A percentile compares a stretch with the other conserved stretches of the same genome.
Evolutionary conservation across 2,888 invertebrate genomes (phyloP).

Genomic region (Heliconius erato): DNA sequence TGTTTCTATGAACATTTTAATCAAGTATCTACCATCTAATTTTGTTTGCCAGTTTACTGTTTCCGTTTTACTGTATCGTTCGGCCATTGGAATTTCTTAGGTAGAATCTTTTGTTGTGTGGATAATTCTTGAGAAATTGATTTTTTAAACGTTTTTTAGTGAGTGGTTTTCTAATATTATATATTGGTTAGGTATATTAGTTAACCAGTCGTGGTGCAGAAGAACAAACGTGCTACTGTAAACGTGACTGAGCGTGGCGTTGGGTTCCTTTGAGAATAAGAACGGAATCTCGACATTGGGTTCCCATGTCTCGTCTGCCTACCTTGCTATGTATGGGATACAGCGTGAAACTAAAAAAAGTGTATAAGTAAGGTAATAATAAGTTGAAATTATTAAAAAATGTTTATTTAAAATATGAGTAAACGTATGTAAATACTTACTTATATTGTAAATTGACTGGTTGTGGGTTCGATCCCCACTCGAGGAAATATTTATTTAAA

Average conservation of each 20-base stretch:
- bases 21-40: slow-evolving; percentile 14
- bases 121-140: background rate
- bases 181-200: background rate
- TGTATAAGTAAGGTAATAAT: no score
- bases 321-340: no score
- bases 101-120: background rate
- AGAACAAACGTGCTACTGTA: background rate
- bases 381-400: no score
- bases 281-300: no score
- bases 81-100: background rate
- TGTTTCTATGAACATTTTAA: slow-evolving; percentile 29
- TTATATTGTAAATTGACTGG: no score
- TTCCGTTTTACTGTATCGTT: background rate
- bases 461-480: no score
- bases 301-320: no score
- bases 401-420: no score
- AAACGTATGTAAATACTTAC: no score
- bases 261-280: no score
- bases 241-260: background rate
- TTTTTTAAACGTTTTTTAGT: background rate
- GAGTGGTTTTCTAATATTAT: background rate
- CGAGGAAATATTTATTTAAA: no score
- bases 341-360: no score
- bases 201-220: background rate
- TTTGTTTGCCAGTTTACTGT: background rate